Evolutionary conservation across 2,888 invertebrate genomes (phyloP).

Genomic region (Itoplectis maculator): DNA sequence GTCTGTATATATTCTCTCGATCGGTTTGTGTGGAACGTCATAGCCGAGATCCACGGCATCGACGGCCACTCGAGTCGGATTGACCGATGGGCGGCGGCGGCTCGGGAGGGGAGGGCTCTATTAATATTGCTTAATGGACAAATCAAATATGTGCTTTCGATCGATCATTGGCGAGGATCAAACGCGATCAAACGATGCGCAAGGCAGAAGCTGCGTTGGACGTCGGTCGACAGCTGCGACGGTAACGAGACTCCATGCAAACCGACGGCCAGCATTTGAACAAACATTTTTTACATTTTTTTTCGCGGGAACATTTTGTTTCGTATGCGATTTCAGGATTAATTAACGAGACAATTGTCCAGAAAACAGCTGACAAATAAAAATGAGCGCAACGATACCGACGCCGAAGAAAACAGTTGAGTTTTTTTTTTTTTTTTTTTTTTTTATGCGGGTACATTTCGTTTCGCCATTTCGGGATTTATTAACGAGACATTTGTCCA

Average conservation of each 20-base stretch:
- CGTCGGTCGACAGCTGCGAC: no score
- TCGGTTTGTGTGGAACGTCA: conserved; percentile 30
- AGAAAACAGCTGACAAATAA: background rate
- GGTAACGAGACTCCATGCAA: no score
- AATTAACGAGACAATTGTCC: background rate
- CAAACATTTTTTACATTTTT: no score
- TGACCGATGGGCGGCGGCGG: conserved; percentile 29
- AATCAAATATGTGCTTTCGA: conserved; percentile 19
- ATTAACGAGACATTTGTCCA: no score
- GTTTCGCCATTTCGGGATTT: no score
- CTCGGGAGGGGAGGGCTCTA: no score
- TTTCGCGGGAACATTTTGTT: no score
- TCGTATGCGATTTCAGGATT: background rate
- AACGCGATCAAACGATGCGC: conserved; percentile 55
- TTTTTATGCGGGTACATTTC: background rate
- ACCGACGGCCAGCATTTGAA: no score
- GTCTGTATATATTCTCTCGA: background rate
- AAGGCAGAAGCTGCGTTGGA: background rate
- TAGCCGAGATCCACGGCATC: conserved; percentile 40
- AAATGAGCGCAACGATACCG: no score
- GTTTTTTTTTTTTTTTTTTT: background rate
- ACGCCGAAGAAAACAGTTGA: no score
- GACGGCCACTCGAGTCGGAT: conserved; percentile 45
- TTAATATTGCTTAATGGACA: conserved; percentile 18
- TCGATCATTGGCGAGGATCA: conserved; percentile 46